A percentile compares a stretch with the other conserved stretches of the same genome.
Conservation (phyloP, 2,113 vertebrate genomes). For the Pachyramphus minor region DNA sequence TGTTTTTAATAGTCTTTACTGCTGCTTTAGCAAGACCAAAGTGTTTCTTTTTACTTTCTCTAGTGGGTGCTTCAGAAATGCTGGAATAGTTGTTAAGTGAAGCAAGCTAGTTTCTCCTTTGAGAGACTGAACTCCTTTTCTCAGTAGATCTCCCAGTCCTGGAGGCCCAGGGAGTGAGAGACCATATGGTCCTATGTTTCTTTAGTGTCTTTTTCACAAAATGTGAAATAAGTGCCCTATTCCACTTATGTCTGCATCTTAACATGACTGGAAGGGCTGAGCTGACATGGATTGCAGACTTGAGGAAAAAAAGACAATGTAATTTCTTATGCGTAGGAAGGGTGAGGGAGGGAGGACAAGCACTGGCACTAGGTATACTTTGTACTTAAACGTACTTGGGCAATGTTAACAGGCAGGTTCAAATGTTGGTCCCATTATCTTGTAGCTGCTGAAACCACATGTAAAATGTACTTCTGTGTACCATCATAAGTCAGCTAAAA, state of each 20-base stretch:
- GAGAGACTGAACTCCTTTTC: background rate
- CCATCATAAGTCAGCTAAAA: slow-evolving; percentile 75
- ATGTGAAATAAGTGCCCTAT: background rate
- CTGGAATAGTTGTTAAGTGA: background rate
- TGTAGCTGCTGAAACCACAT: slow-evolving; percentile 51
- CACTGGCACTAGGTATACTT: background rate
- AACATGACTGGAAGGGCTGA: background rate
- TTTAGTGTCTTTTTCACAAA: background rate
- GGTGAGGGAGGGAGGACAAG: background rate
- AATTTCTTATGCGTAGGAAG: background rate
- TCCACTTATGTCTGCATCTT: background rate
- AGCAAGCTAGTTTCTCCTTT: background rate
- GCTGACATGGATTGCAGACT: background rate
- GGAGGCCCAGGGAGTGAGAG: background rate
- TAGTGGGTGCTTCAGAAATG: background rate
- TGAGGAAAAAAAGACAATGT: background rate
- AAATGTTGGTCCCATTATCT: slow-evolving; percentile 29
- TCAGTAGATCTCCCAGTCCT: background rate
- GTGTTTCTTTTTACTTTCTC: background rate
- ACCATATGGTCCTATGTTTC: background rate
- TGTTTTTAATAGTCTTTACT: background rate
- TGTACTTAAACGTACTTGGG: slow-evolving; percentile 17
- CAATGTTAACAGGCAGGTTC: slow-evolving; percentile 18
- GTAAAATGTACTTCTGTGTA: slow-evolving; percentile 32
- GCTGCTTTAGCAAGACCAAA: background rate